Evolutionary conservation across 2,797 vertebrate species (phyloP).

Genomic region (Zenarchopterus dispar): DNA sequence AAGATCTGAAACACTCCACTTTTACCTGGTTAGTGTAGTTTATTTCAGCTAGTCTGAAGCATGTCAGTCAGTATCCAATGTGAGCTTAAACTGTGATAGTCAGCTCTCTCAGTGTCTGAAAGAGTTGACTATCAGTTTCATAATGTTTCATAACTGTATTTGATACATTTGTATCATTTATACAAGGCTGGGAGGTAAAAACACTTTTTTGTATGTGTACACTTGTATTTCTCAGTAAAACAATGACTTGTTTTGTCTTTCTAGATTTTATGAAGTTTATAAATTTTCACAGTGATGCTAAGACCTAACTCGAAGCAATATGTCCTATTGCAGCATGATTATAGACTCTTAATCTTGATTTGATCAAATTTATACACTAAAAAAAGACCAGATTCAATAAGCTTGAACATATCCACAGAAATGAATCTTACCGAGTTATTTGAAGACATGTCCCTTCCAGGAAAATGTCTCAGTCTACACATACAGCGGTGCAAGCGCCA

Average conservation of each 20-base stretch:
- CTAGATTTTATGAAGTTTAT: neutral
- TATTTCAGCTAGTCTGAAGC: no score
- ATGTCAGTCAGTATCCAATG: no score
- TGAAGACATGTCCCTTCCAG: slow-evolving; percentile 33
- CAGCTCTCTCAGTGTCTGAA: no score
- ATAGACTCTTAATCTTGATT: neutral
- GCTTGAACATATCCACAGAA: slow-evolving; percentile 13
- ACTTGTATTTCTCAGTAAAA: neutral
- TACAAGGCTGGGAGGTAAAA: no score
- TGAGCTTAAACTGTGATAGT: no score
- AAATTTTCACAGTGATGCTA: neutral
- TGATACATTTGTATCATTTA: no score
- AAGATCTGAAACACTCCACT: no score
- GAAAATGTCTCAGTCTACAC: slow-evolving; percentile 31
- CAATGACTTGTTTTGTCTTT: neutral
- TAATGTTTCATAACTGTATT: no score
- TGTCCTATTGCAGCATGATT: neutral
- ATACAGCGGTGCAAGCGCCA: slow-evolving; percentile 21
- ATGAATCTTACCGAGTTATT: slow-evolving; percentile 25
- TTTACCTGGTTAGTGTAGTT: no score
- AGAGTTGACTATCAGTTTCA: no score
- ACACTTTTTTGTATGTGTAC: no score
- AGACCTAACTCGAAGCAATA: neutral
- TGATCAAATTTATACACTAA: slow-evolving; percentile 3
- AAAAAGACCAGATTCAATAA: slow-evolving; percentile 22